phyloP scores from a whole-genome alignment of 2,888 invertebrate genomes.

The Drosophila rellima region DNA sequence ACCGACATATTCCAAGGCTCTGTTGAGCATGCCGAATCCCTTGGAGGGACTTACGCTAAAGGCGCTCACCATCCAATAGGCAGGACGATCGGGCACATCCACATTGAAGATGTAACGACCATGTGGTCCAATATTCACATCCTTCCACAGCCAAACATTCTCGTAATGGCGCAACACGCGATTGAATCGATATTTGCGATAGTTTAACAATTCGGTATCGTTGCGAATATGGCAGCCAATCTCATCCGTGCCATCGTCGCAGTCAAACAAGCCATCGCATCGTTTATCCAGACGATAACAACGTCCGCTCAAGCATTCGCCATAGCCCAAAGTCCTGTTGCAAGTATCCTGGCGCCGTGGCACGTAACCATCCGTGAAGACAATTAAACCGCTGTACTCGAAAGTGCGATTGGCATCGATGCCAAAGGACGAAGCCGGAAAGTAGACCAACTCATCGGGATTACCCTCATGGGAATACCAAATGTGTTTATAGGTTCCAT shows the following conservation, averaged over 20 bases:
- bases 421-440: slow-evolving; percentile 95
- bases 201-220: slow-evolving; percentile 89
- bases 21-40: slow-evolving; percentile 94
- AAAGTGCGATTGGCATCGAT: slow-evolving; percentile 98
- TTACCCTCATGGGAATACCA: slow-evolving; percentile 94
- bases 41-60: slow-evolving; percentile 94
- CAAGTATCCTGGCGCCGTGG: slow-evolving; percentile 90
- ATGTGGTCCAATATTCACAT: slow-evolving; percentile 96
- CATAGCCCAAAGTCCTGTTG: slow-evolving; percentile 90
- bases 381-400: slow-evolving; percentile 94
- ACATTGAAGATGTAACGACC: slow-evolving; percentile 94
- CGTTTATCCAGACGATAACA: slow-evolving; percentile 92
- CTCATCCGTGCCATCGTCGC: slow-evolving; percentile 95
- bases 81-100: slow-evolving; percentile 93
- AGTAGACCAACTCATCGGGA: slow-evolving; percentile 94
- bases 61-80: slow-evolving; percentile 97
- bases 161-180: slow-evolving; percentile 96
- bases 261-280: slow-evolving; percentile 93
- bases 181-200: slow-evolving; percentile 93
- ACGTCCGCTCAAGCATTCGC: slow-evolving; percentile 92
- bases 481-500: slow-evolving; percentile 92
- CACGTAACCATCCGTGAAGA: slow-evolving; percentile 95
- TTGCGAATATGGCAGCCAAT: slow-evolving; percentile 90
- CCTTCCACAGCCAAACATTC: slow-evolving; percentile 98
- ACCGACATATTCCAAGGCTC: slow-evolving; percentile 94